Conservation (phyloP, 2,113 vertebrate genomes). For the Nettapus auritus region DNA sequence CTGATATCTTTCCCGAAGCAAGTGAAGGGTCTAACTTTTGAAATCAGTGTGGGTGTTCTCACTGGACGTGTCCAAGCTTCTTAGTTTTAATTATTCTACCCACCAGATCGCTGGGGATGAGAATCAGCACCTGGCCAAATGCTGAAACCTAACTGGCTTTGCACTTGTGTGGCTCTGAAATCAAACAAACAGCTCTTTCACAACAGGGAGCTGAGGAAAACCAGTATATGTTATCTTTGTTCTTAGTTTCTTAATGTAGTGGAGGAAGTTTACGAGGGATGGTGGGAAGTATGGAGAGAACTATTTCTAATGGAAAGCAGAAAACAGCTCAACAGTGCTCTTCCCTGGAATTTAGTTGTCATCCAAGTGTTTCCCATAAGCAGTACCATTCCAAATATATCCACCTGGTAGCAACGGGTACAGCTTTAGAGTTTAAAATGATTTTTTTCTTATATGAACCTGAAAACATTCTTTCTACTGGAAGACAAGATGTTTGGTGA, state of each 20-base stretch:
- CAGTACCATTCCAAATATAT: background rate
- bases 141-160: background rate
- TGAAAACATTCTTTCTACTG: slow-evolving; percentile 40
- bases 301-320: slow-evolving; percentile 41
- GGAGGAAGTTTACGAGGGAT: background rate
- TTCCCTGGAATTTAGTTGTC: slow-evolving; percentile 30
- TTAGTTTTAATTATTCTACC: background rate
- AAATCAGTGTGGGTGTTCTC: rapidly evolving
- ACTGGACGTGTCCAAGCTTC: background rate
- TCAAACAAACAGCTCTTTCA: background rate
- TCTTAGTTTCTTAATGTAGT: background rate
- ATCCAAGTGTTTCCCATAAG: slow-evolving; percentile 10
- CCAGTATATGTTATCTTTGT: background rate
- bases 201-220: background rate
- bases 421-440: background rate
- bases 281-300: background rate
- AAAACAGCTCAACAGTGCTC: background rate
- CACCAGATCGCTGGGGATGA: background rate
- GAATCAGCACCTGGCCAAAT: rapidly evolving
- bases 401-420: slow-evolving; percentile 7
- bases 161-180: background rate
- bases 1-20: background rate
- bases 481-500: slow-evolving; percentile 28
- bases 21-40: background rate
- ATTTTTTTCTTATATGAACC: background rate